Evolutionary conservation across 1,140 invertebrate genomes (phyloP).

Genomic region (Oppia nitens): DNA sequence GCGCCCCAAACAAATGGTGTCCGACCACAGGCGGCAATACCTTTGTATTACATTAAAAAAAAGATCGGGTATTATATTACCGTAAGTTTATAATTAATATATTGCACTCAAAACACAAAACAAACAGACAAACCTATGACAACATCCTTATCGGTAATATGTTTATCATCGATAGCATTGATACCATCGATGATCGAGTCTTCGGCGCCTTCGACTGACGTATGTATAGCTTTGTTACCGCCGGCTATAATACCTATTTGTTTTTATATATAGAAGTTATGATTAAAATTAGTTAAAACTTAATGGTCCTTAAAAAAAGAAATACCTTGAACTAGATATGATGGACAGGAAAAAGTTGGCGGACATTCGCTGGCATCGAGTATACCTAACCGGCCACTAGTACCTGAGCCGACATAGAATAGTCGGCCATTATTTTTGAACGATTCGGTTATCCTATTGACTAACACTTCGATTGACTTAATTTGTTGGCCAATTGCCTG

Average conservation of each 20-base stretch:
- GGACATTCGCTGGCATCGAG: conserved; percentile 20
- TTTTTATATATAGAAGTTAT: too few species aligned
- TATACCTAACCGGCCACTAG: conserved; percentile 6
- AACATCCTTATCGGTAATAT: conserved; percentile 8
- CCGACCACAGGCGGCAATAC: conserved; percentile 9
- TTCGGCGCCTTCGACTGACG: conserved; percentile 7
- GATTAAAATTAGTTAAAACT: background rate
- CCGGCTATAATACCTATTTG: conserved; percentile 13
- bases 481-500: background rate
- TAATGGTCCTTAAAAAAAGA: background rate
- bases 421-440: conserved; percentile 3
- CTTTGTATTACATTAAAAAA: background rate
- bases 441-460: background rate
- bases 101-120: too few species aligned
- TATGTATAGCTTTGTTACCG: conserved; percentile 9
- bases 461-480: background rate
- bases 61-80: background rate
- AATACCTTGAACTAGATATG: conserved; percentile 9
- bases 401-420: conserved; percentile 7
- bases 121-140: conserved; percentile 2
- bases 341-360: conserved; percentile 18
- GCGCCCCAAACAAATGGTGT: conserved; percentile 11
- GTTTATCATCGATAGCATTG: background rate
- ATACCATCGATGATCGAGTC: conserved; percentile 11
- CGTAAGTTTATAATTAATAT: too few species aligned